A percentile compares a stretch with the other conserved stretches of the same genome.
These are phyloP conservation scores for Phymorhynchus buccinoides DNA, from an alignment of 1,140 invertebrate genomes.

Conservation along the genomic window DNA sequence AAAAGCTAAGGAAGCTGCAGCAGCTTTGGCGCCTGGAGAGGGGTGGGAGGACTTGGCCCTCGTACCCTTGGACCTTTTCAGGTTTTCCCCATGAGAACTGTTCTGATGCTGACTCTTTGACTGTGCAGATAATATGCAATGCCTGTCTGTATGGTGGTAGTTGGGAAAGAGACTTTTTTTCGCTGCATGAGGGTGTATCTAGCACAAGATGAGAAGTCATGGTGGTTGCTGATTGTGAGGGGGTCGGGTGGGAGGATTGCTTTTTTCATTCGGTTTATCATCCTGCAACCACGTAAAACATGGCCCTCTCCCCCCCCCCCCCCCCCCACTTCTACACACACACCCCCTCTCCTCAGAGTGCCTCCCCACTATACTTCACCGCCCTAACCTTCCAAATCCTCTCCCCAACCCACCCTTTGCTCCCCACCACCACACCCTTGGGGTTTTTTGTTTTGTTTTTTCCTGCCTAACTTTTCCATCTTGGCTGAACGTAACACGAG, in stretches of 20 bases:
- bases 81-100: neutral
- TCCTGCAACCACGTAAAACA: neutral
- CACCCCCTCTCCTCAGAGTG: neutral
- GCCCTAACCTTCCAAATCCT: neutral
- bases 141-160: neutral
- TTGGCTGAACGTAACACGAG: neutral
- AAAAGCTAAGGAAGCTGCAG: neutral
- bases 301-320: neutral
- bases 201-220: neutral
- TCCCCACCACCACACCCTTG: too few species aligned
- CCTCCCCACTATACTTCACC: neutral
- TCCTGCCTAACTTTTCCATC: too few species aligned
- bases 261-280: neutral
- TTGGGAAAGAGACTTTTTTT: neutral
- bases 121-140: slow-evolving; percentile 4
- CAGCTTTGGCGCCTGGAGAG: neutral
- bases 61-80: neutral
- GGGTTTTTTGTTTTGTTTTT: too few species aligned
- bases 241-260: neutral
- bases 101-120: neutral
- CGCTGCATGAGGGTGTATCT: neutral
- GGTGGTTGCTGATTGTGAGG: neutral
- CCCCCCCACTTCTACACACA: too few species aligned
- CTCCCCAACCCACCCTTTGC: too few species aligned
- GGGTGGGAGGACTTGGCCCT: neutral